These are phyloP conservation scores for Amphiprion percula DNA, from an alignment of 2,113 vertebrate species.

Conservation along the genomic window DNA sequence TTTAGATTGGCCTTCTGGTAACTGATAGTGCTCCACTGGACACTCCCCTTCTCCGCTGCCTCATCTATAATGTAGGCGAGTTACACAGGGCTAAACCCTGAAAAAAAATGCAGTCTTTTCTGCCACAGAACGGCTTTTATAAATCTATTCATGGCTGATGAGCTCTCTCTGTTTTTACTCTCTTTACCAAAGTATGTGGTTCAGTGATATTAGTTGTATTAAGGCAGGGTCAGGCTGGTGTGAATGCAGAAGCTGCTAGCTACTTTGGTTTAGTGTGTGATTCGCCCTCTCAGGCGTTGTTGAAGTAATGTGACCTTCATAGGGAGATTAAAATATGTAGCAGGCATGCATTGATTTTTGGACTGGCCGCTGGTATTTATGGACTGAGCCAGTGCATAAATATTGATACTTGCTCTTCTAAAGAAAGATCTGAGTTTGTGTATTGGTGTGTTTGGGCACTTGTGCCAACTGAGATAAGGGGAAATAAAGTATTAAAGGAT, in stretches of 20 bases:
- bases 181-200: conserved; percentile 28
- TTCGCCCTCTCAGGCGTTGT: conserved; percentile 51
- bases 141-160: conserved; percentile 47
- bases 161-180: conserved; percentile 44
- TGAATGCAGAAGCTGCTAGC: conserved; percentile 31
- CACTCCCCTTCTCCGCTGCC: conserved; percentile 70
- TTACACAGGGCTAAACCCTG: conserved; percentile 64
- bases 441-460: conserved; percentile 42
- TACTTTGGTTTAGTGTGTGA: conserved; percentile 25
- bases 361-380: conserved; percentile 77
- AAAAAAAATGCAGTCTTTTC: conserved; percentile 46
- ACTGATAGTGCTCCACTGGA: conserved; percentile 69
- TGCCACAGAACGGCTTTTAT: conserved; percentile 28
- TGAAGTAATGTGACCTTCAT: conserved; percentile 81
- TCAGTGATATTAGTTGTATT: conserved; percentile 43
- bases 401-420: conserved; percentile 74
- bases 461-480: not conserved
- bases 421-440: conserved; percentile 59
- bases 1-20: conserved; percentile 74
- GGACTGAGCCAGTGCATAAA: conserved; percentile 76
- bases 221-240: conserved; percentile 26
- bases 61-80: conserved; percentile 76
- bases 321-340: conserved; percentile 80
- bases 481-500: not conserved
- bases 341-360: conserved; percentile 80